Base-by-base conservation (phyloP, 2,797 vertebrate genomes). In the Taenioides sp. region DNA sequence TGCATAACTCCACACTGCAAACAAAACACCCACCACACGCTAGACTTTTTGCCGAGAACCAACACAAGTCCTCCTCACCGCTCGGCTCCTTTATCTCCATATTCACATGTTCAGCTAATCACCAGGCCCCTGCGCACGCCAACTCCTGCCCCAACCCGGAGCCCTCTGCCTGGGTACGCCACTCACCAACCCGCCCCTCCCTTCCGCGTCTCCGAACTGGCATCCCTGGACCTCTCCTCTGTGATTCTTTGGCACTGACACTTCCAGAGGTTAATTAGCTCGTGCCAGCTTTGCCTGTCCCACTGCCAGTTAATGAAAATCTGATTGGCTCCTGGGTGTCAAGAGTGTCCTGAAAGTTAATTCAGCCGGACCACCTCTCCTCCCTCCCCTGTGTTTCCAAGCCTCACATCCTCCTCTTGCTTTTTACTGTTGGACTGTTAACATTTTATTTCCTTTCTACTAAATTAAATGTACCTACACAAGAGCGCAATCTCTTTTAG, bases 341-440 rank as follows among this genome's bases (percentile, higher is more conserved):
- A 94, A 92, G 92, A 93, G 93, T 94, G 93, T 90, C 90, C 88
- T 93, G 91, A 91, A 92, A 93, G 93, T 94, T 94, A 94, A 94
- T 94, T 94, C 85, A 80, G 89, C 86, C 61, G 76, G 82, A 74
- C 79, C 86, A 84, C 80, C 80, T 80, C 76, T 79, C 63, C 77
- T 85, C 79, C 87, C 90, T 57, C 58, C 90, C 88, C 73, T 70
- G 87, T 89, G 89, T 87, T 83, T 84, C 85, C 82, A 82, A 85
- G 86, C 86, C 74, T 83, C 79, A 74, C 76, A 78, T 80, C 72
- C 82, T 66, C 70, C 82, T 77, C 58, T 58, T 71, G 65, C 40
- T 73, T 75, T 62, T 80, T 67, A 75, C 77, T 73, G 70, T 74
- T 65, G n/a, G 65, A 59, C 67, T 65, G 23, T 65, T 49, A 65